phyloP scores from a whole-genome alignment of 2,888 invertebrate species.

The Drosophila borborema region DNA sequence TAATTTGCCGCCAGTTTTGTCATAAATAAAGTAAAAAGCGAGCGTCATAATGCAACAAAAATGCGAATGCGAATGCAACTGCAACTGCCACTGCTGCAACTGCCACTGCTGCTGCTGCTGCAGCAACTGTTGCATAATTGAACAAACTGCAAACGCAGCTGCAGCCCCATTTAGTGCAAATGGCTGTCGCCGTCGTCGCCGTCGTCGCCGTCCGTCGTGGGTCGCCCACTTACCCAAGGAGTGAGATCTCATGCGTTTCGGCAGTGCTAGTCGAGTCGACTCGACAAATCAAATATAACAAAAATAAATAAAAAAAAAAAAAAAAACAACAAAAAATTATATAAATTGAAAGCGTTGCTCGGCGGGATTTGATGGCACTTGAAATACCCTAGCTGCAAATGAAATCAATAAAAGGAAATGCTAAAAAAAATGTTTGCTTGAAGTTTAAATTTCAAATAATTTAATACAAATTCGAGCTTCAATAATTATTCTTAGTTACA shows the following conservation, averaged over 20 bases:
- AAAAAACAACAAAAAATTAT: conserved; percentile 1
- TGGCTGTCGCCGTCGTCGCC: conserved; percentile 26
- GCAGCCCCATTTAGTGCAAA: conserved; percentile 59
- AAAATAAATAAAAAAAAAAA: conserved; percentile 12
- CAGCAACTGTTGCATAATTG: conserved; percentile 26
- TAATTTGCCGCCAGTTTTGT: conserved; percentile 72
- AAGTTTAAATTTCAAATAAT: no score
- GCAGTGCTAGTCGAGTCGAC: conserved; percentile 18
- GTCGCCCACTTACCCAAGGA: conserved; percentile 43
- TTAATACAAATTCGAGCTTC: no score
- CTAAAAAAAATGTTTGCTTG: not conserved
- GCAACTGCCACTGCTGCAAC: not conserved
- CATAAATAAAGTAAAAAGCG: conserved; percentile 61
- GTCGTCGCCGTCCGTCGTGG: conserved; percentile 28
- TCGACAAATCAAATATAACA: conserved; percentile 28
- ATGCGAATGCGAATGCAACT: conserved; percentile 31
- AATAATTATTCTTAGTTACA: no score
- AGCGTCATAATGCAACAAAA: conserved; percentile 59
- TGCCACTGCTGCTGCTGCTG: not conserved
- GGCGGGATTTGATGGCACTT: not conserved
- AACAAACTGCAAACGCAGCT: conserved; percentile 35
- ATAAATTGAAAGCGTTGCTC: not conserved
- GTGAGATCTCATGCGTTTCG: conserved; percentile 65
- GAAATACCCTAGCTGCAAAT: not conserved
- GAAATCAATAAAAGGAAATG: not conserved